Conservation (phyloP, 2,113 vertebrate species). For the Sorex araneus region DNA sequence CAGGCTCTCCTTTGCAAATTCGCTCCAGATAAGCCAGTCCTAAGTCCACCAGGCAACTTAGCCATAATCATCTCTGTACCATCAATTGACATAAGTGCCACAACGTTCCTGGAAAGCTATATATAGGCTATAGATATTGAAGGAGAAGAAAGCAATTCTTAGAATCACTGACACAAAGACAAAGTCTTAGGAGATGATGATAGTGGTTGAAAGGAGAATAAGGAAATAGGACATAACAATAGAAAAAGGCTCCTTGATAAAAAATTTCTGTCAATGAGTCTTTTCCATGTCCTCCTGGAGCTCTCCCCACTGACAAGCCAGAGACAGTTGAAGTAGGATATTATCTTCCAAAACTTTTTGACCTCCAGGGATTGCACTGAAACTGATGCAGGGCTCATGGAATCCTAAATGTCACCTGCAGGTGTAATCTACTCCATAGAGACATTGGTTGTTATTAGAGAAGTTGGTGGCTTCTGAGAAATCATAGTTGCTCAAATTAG, state of each 20-base stretch:
- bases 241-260: not conserved
- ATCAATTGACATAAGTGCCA: not conserved
- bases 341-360: slow-evolving; percentile 16
- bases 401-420: not conserved
- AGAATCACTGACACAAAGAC: not conserved
- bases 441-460: not conserved
- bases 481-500: not conserved
- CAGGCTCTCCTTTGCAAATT: not conserved
- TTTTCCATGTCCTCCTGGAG: not conserved
- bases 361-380: not conserved
- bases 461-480: slow-evolving; percentile 52
- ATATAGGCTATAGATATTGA: not conserved
- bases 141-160: not conserved
- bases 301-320: not conserved
- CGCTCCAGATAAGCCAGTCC: not conserved
- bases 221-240: not conserved
- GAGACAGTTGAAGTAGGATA: not conserved
- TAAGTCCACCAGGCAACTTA: not conserved
- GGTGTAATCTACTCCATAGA: not conserved
- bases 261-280: not conserved
- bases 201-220: not conserved
- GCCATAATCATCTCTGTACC: not conserved
- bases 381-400: not conserved
- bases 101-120: not conserved
- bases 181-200: not conserved